Evolutionary conservation across 1,140 invertebrate species (phyloP).

Genomic region (Calosoma granatense): DNA sequence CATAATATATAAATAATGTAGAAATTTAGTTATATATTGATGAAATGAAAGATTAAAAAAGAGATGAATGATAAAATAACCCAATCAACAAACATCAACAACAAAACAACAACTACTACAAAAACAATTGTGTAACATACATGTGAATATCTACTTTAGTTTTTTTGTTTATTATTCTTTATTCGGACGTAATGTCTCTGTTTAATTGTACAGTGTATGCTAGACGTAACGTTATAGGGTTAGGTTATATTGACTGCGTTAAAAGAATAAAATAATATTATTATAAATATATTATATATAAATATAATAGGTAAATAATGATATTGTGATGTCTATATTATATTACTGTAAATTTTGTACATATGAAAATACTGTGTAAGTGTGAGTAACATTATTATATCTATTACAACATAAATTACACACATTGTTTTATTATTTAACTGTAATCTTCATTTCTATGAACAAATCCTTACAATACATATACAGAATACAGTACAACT

Average conservation of each 20-base stretch:
- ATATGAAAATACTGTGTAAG: slow-evolving; percentile 37
- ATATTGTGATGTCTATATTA: slow-evolving; percentile 36
- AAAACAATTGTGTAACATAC: slow-evolving; percentile 31
- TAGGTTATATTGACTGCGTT: slow-evolving; percentile 12
- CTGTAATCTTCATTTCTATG: no score
- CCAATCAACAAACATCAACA: slow-evolving; percentile 23
- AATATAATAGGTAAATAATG: no score
- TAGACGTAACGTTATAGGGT: slow-evolving; percentile 15
- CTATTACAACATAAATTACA: slow-evolving; percentile 33
- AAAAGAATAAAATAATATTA: slow-evolving; percentile 23
- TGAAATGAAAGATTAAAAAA: slow-evolving; percentile 14
- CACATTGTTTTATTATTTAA: slow-evolving; percentile 5
- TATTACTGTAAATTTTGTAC: slow-evolving; percentile 39
- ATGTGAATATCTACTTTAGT: slow-evolving; percentile 33
- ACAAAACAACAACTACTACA: neutral
- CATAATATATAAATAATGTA: slow-evolving; percentile 29
- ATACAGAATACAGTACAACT: no score
- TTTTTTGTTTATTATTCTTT: slow-evolving; percentile 24
- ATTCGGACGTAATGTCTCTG: slow-evolving; percentile 12
- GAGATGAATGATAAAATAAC: no score
- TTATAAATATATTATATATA: no score
- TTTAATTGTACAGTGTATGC: slow-evolving; percentile 14
- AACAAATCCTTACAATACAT: no score
- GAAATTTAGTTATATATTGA: slow-evolving; percentile 25
- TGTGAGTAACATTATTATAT: slow-evolving; percentile 38